Evolutionary conservation across 2,797 vertebrate species (phyloP).

Genomic region (Periparus ater): DNA sequence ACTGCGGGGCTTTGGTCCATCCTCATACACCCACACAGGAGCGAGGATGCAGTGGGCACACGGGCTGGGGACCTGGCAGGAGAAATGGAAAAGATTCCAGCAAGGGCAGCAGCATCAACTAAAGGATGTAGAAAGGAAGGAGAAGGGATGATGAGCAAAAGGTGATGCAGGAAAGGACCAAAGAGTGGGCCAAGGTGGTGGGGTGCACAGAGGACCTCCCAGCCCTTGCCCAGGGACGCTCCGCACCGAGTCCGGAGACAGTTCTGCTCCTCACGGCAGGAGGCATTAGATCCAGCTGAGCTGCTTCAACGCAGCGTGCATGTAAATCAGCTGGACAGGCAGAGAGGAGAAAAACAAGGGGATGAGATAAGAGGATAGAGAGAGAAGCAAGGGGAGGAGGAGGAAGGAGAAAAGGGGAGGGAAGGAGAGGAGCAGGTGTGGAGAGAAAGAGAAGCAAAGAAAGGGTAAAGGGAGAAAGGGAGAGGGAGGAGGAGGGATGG

Average conservation of each 20-base stretch:
- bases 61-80: rapidly evolving
- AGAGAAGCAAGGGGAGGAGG: constrained; percentile 28
- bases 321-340: constrained; percentile 73
- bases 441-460: constrained; percentile 5
- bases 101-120: rapidly evolving
- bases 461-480: not conserved
- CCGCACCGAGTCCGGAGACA: rapidly evolving
- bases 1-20: not conserved
- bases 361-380: constrained; percentile 65
- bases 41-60: rapidly evolving
- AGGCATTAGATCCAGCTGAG: constrained; percentile 70
- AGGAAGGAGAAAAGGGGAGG: constrained; percentile 38
- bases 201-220: not conserved
- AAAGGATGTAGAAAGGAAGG: not conserved
- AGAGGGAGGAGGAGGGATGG: not conserved
- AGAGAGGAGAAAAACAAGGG: constrained; percentile 64
- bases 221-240: not conserved
- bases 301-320: constrained; percentile 48
- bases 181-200: rapidly evolving
- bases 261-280: constrained; percentile 26
- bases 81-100: not conserved
- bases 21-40: not conserved
- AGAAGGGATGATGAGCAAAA: not conserved
- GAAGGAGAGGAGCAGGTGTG: constrained; percentile 50
- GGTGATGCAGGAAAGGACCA: not conserved